Evolutionary conservation across 2,797 vertebrate genomes (phyloP), one percentile per base, ranked within the genome.

Genomic region (Cheirogaleus major): DNA sequence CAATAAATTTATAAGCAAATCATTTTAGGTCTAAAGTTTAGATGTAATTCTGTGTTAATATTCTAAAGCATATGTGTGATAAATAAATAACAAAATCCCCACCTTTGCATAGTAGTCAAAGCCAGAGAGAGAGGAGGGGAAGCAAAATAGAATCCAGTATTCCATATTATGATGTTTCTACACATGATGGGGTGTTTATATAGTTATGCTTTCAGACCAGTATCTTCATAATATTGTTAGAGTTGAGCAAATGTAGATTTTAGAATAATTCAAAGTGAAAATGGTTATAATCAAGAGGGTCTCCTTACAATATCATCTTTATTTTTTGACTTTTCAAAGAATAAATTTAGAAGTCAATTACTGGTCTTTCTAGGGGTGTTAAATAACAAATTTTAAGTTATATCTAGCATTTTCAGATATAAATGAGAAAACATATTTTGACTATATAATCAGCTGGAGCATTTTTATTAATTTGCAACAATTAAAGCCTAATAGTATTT

Each of bases 401-500:
- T 79, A 48, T 41, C 52, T 86, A 95, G 55, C 5, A 91, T 95
- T 95, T 96, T 83, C 83, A 93, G 70, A 96, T 96, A 95, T 87
- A 89, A 84, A 79, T 92, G 52, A 59, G 67, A 79, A 85, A 90
- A 41, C 3, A 69, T 48, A 50, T 45, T 84, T 95, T 80, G 18
- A 52, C 41, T 82, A 13, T 52, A 5, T 78, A 80, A 75, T 94
- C 41, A 87, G 11, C 41, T 93, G 27, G 23, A 59, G 4, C 70
- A 93, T 81, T 97, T 96, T 95, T 23, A 94, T 35, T 91, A 45
- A 94, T 78, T 91, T 96, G 20, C 32, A 89, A 43, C 15, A 79
- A 75, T 95, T 85, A 72, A 95, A 95, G 10, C 43, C 67, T 91
- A 93, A 78, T n/a, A 69, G 23, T 32, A 63, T 75, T 94, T 89